Conservation (phyloP, 2,113 vertebrate genomes). For the Ochotona curzoniae region DNA sequence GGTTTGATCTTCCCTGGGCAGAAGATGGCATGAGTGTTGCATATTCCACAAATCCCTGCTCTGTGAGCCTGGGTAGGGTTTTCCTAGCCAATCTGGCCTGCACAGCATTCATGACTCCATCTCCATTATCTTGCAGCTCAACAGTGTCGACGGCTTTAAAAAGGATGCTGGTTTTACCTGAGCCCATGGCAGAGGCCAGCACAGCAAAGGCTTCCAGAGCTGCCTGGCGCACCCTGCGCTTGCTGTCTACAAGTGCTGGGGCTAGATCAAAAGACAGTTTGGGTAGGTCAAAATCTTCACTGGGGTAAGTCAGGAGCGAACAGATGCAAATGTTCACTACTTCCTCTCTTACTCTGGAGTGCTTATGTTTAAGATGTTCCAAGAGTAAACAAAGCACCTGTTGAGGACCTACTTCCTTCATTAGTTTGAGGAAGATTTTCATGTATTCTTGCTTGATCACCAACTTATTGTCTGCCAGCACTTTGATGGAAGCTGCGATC, state of each 20-base stretch:
- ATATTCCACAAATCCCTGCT: slow-evolving; percentile 90
- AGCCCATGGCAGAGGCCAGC: slow-evolving; percentile 88
- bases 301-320: slow-evolving; percentile 89
- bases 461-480: slow-evolving; percentile 89
- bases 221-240: slow-evolving; percentile 91
- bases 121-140: slow-evolving; percentile 89
- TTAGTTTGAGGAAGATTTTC: slow-evolving; percentile 89
- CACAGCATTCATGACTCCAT: slow-evolving; percentile 90
- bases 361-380: slow-evolving; percentile 89
- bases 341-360: slow-evolving; percentile 90
- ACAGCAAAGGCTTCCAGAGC: slow-evolving; percentile 92
- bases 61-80: slow-evolving; percentile 87
- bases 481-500: slow-evolving; percentile 87
- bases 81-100: slow-evolving; percentile 92
- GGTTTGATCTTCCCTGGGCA: slow-evolving; percentile 75
- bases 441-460: slow-evolving; percentile 89
- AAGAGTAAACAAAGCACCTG: slow-evolving; percentile 90
- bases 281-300: slow-evolving; percentile 90
- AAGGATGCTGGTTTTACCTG: slow-evolving; percentile 87
- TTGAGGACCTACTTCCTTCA: slow-evolving; percentile 87
- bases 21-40: slow-evolving; percentile 88
- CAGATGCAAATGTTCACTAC: slow-evolving; percentile 90
- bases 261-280: slow-evolving; percentile 89
- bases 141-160: slow-evolving; percentile 90
- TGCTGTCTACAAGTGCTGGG: slow-evolving; percentile 90